A percentile compares a stretch with the other conserved stretches of the same genome.
These are phyloP conservation scores for Podilymbus podiceps DNA, from an alignment of 2,113 vertebrate species.

Conservation along the genomic window DNA sequence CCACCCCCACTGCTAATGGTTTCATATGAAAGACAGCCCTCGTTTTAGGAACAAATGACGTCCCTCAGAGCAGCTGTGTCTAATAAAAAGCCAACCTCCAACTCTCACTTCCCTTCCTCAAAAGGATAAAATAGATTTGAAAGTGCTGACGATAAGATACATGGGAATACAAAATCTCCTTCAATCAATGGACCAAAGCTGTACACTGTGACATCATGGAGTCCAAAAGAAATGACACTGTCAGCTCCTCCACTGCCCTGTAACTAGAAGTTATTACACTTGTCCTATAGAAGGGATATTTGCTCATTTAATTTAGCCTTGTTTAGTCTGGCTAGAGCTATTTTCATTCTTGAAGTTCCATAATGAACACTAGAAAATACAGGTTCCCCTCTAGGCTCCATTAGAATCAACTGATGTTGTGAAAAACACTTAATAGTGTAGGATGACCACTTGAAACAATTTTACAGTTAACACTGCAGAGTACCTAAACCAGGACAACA, in stretches of 20 bases:
- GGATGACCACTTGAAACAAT: neutral
- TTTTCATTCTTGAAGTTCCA: constrained; percentile 7
- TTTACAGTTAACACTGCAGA: neutral
- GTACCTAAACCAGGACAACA: neutral
- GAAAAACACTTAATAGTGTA: neutral
- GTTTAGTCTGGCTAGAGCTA: neutral
- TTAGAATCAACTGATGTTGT: neutral
- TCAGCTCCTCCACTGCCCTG: neutral
- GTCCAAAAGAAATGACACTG: neutral
- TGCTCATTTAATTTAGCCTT: neutral
- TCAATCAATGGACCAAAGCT: neutral
- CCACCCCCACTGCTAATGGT: neutral
- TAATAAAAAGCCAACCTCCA: constrained; percentile 32
- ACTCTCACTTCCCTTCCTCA: constrained; percentile 27
- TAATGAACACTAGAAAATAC: neutral
- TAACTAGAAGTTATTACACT: neutral
- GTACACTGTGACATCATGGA: neutral
- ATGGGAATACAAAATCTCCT: neutral
- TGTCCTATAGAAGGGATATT: neutral
- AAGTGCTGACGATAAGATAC: constrained; percentile 40
- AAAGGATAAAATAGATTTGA: constrained; percentile 26
- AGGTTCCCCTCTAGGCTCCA: neutral
- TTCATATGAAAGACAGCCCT: constrained; percentile 31
- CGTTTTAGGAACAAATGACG: constrained; percentile 49
- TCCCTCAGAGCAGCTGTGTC: constrained; percentile 28